These are phyloP conservation scores for Cerceris rybyensis DNA, from an alignment of 2,888 invertebrate genomes.

Conservation along the genomic window DNA sequence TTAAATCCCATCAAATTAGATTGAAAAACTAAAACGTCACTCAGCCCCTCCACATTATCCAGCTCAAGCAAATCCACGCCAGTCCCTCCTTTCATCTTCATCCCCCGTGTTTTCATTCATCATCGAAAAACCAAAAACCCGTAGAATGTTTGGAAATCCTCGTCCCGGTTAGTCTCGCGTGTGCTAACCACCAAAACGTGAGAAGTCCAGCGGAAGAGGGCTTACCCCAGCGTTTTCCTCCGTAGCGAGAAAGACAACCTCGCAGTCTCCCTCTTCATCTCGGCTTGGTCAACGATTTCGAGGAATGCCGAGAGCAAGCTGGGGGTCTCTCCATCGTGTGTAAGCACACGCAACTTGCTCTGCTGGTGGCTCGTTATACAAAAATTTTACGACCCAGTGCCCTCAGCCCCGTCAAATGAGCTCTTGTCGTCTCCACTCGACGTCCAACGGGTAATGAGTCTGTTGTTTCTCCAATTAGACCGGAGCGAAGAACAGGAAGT, in stretches of 20 bases:
- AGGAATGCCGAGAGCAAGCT: constrained; percentile 25
- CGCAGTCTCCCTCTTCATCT: constrained; percentile 6
- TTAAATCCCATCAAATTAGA: no score
- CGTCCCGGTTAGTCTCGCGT: neutral
- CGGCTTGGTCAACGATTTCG: constrained; percentile 26
- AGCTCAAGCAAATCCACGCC: no score
- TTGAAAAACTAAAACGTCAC: no score
- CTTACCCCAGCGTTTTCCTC: constrained; percentile 13
- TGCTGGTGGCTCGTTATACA: constrained; percentile 74
- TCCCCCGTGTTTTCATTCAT: neutral
- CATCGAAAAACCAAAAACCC: neutral
- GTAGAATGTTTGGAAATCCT: neutral
- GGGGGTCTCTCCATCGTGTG: constrained; percentile 4
- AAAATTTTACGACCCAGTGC: constrained; percentile 71
- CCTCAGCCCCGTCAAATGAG: constrained; percentile 67
- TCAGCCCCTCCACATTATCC: no score
- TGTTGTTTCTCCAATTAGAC: constrained; percentile 74
- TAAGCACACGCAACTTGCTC: neutral
- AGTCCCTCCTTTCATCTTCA: no score
- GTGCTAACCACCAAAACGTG: constrained; percentile 1
- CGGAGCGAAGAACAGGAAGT: constrained; percentile 53
- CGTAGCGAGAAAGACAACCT: constrained; percentile 9
- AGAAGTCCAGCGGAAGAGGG: constrained; percentile 7
- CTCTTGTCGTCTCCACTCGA: constrained; percentile 57
- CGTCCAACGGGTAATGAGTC: constrained; percentile 72